Evolutionary conservation across 1,140 invertebrate species (phyloP).

Genomic region (Caenorhabditis inopinata): DNA sequence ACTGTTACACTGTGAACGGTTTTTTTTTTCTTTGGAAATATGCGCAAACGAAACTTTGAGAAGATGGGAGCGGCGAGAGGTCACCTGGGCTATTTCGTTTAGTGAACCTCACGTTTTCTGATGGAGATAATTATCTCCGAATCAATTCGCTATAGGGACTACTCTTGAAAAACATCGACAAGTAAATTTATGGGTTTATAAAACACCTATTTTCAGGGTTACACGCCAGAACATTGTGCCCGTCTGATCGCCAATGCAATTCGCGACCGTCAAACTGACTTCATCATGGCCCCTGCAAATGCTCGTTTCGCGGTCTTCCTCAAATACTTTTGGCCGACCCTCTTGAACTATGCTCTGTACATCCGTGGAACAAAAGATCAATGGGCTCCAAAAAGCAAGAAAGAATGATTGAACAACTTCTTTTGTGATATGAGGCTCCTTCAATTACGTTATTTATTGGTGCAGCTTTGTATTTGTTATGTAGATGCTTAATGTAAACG

Average conservation of each 20-base stretch:
- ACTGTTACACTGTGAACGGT: conserved; percentile 21
- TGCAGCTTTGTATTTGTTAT: not conserved
- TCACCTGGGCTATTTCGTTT: not conserved
- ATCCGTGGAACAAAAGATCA: conserved; percentile 39
- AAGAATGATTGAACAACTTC: not conserved
- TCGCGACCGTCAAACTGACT: conserved; percentile 33
- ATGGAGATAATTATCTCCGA: not conserved
- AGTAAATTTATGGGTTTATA: too few species aligned
- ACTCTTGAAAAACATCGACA: not conserved
- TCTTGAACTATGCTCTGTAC: conserved; percentile 44
- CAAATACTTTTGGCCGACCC: conserved; percentile 42
- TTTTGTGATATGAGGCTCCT: not conserved
- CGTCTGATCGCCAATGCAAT: conserved; percentile 30
- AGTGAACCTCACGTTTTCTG: not conserved
- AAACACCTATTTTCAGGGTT: conserved; percentile 23
- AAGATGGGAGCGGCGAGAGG: not conserved
- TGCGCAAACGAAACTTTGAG: not conserved
- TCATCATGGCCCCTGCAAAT: conserved; percentile 40
- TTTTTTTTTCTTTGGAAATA: not conserved
- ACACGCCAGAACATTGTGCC: conserved; percentile 44
- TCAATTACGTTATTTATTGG: not conserved
- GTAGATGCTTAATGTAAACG: not conserved
- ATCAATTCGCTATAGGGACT: not conserved
- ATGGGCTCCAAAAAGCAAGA: conserved; percentile 23
- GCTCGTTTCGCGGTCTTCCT: conserved; percentile 44